Base-by-base conservation (phyloP, 2,797 vertebrate species). In the Glossophaga mutica region DNA sequence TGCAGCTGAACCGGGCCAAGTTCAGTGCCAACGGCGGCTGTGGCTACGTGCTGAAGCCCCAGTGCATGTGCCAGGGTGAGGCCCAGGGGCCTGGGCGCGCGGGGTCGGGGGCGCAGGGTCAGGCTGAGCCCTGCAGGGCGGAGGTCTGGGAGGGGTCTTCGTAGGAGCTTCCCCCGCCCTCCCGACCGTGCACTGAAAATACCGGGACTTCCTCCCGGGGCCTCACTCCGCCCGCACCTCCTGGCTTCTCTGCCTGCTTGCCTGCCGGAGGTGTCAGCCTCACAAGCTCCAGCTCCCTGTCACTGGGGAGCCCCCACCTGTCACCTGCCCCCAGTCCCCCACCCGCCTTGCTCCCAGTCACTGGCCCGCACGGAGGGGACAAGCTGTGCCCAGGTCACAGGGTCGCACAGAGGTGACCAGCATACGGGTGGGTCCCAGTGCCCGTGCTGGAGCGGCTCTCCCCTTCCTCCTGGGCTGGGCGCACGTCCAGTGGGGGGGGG, bases 1-100 rank as follows among this genome's bases (percentile, higher is more conserved):
- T 99, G 50, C 99, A 99, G 96, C 98, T 99, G 94, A 99, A 99
- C 98, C 96, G 99, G 90, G 99, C 99, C 97, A 99, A 99, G 97
- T 99, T 99, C 96, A 98, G 99, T 96, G 99, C 99, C 98, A 99
- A 99, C 0, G 99, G 99, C 50, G 99, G 99, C 97, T 99, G 99
- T 34, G 99, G 99, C 96, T 99, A 99, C 39, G 99, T 99, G 96
- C 99, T 99, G 92, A 99, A 99, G 97, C 99, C 99, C 2, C 94
- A 93, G 93, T 99, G 99, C 98, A 99, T 99, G 99, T 99, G 99
- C 98, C 99, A 99, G 98, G 99, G 99, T 99, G 94, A 98, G 99
- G 68, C 62, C 14, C 11, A 10, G 2, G 34, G 18, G 3, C 0
- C 1, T 1, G 2, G 57, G 59, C 74, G 0, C 18, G 0, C 1